A percentile compares a stretch with the other conserved stretches of the same genome.
These are phyloP conservation scores for Sisyra nigra DNA, from an alignment of 2,888 invertebrate genomes.

Conservation along the genomic window DNA sequence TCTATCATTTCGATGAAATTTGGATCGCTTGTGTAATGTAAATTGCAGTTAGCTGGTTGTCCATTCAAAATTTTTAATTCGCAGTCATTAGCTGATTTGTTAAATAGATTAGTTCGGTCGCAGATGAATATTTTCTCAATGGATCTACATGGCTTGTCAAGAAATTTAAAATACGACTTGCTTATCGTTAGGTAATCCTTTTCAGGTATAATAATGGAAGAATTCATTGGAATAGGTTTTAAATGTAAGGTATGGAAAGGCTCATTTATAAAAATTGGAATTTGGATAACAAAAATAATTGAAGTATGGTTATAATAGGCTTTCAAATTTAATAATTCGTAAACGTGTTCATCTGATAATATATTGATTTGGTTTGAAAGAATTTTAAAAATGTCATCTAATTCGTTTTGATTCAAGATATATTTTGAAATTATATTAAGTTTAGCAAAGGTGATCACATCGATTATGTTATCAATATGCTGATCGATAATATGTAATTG, in stretches of 20 bases:
- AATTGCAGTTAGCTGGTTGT: not conserved
- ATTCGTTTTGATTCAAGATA: no score
- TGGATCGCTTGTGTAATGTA: not conserved
- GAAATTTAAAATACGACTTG: not conserved
- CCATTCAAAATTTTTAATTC: not conserved
- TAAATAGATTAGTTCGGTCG: not conserved
- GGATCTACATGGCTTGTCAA: not conserved
- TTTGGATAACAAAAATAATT: slow-evolving; percentile 2
- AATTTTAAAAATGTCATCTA: not conserved
- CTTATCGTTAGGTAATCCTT: not conserved
- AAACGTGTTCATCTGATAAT: not conserved
- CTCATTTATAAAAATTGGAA: not conserved
- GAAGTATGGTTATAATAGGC: slow-evolving; percentile 2
- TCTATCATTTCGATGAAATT: not conserved
- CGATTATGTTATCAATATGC: no score
- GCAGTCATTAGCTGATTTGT: not conserved
- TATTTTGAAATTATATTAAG: no score
- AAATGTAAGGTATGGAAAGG: not conserved
- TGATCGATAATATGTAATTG: no score
- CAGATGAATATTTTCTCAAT: not conserved
- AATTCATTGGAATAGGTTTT: not conserved
- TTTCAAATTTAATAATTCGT: no score
- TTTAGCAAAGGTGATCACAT: no score
- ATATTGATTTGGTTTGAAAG: not conserved
- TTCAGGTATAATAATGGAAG: not conserved